Conservation (phyloP, 2,797 vertebrate species). For the Arctocebus calabarensis region DNA sequence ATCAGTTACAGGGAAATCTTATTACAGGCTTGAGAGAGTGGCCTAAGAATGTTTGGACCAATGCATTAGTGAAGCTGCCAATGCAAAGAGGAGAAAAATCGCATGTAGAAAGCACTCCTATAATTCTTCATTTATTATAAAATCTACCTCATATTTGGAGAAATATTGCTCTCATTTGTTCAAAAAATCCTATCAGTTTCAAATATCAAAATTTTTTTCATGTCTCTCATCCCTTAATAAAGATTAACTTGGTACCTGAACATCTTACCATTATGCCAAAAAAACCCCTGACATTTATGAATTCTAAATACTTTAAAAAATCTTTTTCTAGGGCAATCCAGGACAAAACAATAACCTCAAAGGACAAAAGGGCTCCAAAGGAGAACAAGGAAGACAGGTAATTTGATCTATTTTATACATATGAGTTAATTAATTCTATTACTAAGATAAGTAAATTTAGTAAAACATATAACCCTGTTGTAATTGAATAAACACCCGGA, state of each 20-base stretch:
- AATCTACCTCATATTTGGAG: not conserved
- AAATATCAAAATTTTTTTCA: not conserved
- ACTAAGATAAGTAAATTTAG: not conserved
- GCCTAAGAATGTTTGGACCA: not conserved
- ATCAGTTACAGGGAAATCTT: not conserved
- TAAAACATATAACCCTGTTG: not conserved
- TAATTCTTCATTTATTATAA: not conserved
- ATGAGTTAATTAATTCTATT: conserved; percentile 6
- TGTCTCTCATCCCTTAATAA: not conserved
- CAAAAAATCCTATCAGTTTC: not conserved
- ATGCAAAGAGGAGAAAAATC: not conserved
- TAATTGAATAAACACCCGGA: not conserved
- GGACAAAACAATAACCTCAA: conserved; percentile 64
- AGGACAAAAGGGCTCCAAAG: conserved; percentile 74
- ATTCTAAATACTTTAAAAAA: conserved; percentile 55
- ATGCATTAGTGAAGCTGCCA: not conserved
- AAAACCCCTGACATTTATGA: not conserved
- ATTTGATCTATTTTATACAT: conserved; percentile 9
- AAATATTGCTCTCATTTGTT: not conserved
- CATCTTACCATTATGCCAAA: not conserved
- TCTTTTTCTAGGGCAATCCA: conserved; percentile 72
- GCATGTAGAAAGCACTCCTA: not conserved
- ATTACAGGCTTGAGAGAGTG: not conserved
- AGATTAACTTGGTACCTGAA: conserved; percentile 3
- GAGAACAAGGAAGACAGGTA: conserved; percentile 80